A percentile compares a stretch with the other conserved stretches of the same genome.
These are phyloP conservation scores for Gortyna flavago DNA, from an alignment of 2,888 invertebrate species.

Conservation along the genomic window DNA sequence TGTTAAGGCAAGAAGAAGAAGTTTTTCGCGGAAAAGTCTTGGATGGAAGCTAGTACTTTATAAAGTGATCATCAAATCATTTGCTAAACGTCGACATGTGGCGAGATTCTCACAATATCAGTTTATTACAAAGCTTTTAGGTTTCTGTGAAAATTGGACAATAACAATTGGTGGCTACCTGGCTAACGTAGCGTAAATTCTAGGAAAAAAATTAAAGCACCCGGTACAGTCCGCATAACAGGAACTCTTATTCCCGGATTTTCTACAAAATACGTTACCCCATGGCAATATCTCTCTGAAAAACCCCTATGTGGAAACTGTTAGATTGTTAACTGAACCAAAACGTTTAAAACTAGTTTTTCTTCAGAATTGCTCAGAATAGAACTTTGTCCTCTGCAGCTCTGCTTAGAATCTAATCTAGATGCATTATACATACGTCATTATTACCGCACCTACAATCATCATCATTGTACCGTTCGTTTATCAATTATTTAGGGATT, in stretches of 20 bases:
- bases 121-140: no score
- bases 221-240: background rate
- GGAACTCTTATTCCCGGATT: background rate
- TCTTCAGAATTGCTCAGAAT: background rate
- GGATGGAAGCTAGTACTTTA: background rate
- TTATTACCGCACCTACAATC: no score
- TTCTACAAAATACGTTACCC: slow-evolving; percentile 16
- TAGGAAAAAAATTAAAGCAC: background rate
- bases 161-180: background rate
- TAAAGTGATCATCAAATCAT: background rate
- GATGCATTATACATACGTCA: background rate
- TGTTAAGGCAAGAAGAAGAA: background rate
- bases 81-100: background rate
- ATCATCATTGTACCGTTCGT: background rate
- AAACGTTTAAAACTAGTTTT: background rate
- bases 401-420: background rate
- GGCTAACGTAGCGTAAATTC: background rate
- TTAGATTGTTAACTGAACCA: background rate
- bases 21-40: background rate
- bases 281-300: slow-evolving; percentile 3
- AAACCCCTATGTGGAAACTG: background rate
- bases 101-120: background rate
- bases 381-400: background rate
- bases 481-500: background rate
- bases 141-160: background rate